Conservation (phyloP, 1,140 invertebrate species). For the Calliphora vicina region DNA sequence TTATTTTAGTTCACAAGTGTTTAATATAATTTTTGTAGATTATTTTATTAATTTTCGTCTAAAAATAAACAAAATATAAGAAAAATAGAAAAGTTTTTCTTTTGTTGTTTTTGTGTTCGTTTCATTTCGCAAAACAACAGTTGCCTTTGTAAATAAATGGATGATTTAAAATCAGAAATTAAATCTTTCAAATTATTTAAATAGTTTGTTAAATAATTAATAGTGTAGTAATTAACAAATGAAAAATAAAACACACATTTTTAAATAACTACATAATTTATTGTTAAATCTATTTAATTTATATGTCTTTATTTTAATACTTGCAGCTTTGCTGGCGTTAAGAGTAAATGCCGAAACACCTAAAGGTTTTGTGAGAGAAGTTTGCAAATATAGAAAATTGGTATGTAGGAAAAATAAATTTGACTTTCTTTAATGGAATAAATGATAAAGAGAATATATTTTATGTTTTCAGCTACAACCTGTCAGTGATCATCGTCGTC, state of each 20-base stretch:
- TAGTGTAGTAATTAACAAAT: background rate
- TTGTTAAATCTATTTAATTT: background rate
- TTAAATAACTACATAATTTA: background rate
- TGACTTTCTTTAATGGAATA: background rate
- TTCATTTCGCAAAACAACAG: background rate
- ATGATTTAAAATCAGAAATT: background rate
- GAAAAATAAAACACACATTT: background rate
- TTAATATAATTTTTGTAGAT: background rate
- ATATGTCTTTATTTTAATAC: background rate
- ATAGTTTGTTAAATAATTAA: background rate
- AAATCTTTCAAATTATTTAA: background rate
- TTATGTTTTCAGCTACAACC: constrained; percentile 48
- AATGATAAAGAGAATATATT: background rate
- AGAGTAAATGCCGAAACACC: constrained; percentile 43
- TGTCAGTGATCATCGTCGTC: constrained; percentile 60
- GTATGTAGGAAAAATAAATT: constrained; percentile 42
- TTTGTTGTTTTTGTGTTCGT: background rate
- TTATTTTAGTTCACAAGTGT: background rate
- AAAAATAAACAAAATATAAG: background rate
- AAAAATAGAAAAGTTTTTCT: too few species aligned
- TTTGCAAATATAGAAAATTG: constrained; percentile 55
- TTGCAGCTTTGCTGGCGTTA: constrained; percentile 40
- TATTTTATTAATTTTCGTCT: background rate
- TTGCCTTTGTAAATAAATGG: background rate
- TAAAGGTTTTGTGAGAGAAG: constrained; percentile 50